Base-by-base conservation (phyloP, 2,797 vertebrate species). In the Vipera ursinii region DNA sequence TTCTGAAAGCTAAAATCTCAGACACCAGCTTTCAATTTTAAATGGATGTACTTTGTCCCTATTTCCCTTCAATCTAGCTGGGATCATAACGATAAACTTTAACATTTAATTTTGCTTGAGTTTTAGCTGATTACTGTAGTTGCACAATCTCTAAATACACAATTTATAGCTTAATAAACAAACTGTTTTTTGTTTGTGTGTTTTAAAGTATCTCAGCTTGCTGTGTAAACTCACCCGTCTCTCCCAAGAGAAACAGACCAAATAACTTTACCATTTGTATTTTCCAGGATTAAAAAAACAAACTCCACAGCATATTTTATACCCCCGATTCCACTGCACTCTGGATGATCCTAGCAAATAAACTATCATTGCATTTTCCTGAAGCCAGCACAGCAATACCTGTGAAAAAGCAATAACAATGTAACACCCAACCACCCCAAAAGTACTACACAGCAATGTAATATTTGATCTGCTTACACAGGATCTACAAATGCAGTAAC, bases 391-490 rank as follows among this genome's bases (percentile, higher is more conserved):
- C 53, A 24, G 15, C 53, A 38, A 86, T 51, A 78, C 9, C 90
- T 44, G 32, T 26, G 69, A 24, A 38, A 26, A 55, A 2, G 0
- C 20, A 78, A 87, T n/a, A 48, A 1, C 56, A 53, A 89, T 12
- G 32, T 32, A 0, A 0, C 48, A 44, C 1, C 0, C 89, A 86
- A 78, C 14, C 44, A 73, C 88, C 0, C 0, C 60, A 0, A 44
- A n/a, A 73, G 90, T 86, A 65, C n/a, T 86, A 65, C n/a, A 86
- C 4, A 78, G 38, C 32, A 86, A 87, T 90, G 92, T 26, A 51
- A 48, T 44, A 91, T 91, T 88, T 92, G 65, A 92, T 28, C 22
- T 57, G 17, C 10, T 93, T 69, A 56, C 92, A 69, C 56, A 86
- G 60, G 92, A 91, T 55, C 88, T 87, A 91, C 89, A 95, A 87